Conservation (phyloP, 2,797 vertebrate genomes). For the Loris lydekkerianus region DNA sequence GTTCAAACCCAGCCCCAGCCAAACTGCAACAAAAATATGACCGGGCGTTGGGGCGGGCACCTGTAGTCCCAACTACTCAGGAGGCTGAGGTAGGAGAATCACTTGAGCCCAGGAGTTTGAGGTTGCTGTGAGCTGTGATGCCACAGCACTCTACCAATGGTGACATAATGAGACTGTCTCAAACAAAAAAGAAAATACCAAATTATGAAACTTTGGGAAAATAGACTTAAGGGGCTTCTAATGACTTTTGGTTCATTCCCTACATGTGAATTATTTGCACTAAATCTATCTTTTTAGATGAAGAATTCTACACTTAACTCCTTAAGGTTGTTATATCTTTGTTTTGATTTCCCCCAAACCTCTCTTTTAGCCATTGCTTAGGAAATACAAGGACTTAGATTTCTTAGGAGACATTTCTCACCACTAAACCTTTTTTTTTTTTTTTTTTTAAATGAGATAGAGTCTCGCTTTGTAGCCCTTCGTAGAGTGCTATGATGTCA, state of each 20-base stretch:
- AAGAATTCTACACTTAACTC: background rate
- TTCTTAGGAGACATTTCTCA: slow-evolving; percentile 37
- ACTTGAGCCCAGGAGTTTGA: too few relatives aligned
- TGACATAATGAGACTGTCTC: too few relatives aligned
- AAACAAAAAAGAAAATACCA: background rate
- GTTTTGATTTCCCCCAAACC: background rate
- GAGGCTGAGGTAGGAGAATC: too few relatives aligned
- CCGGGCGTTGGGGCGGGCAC: too few relatives aligned
- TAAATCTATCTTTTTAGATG: slow-evolving; percentile 1
- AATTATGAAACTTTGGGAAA: background rate
- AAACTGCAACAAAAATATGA: too few relatives aligned
- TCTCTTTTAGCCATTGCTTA: slow-evolving; percentile 16
- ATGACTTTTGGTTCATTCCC: background rate
- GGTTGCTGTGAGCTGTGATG: too few relatives aligned
- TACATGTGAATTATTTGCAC: background rate
- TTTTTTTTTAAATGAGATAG: too few relatives aligned
- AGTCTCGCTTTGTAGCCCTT: too few relatives aligned
- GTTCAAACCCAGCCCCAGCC: too few relatives aligned
- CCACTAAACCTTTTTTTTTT: background rate
- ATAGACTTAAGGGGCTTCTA: background rate
- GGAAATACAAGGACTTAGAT: slow-evolving; percentile 1
- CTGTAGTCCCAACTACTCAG: too few relatives aligned
- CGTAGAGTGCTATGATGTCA: too few relatives aligned
- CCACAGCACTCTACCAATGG: too few relatives aligned
- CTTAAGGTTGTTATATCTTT: background rate